Evolutionary conservation across 2,113 vertebrate species (phyloP).

Genomic region (Coptodon rendalli): DNA sequence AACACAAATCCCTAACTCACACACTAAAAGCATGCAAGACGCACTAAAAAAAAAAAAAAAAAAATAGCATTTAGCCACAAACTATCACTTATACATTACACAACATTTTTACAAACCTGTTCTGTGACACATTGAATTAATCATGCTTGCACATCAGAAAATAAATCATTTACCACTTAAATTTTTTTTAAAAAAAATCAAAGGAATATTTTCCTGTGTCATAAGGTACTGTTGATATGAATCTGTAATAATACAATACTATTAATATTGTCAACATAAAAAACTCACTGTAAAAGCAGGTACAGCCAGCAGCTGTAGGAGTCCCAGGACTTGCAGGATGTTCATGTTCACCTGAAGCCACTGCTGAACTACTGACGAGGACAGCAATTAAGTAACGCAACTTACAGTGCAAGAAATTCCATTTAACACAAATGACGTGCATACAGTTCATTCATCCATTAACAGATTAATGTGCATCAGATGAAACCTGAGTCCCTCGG

Average conservation of each 20-base stretch:
- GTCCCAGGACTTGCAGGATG: conserved; percentile 36
- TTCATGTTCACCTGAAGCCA: conserved; percentile 31
- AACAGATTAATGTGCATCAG: not conserved
- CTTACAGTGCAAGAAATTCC: not conserved
- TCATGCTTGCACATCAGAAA: not conserved
- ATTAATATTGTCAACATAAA: not conserved
- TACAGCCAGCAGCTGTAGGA: conserved; percentile 46
- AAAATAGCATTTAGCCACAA: conserved; percentile 33
- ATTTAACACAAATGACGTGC: not conserved
- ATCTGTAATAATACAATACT: not conserved
- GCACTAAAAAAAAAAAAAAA: not conserved
- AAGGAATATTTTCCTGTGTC: not conserved
- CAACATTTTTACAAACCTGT: not conserved
- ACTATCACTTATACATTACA: not conserved
- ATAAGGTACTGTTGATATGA: not conserved
- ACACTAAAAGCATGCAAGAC: not conserved
- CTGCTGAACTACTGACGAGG: not conserved
- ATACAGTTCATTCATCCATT: not conserved
- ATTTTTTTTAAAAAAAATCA: not conserved
- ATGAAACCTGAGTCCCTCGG: not conserved
- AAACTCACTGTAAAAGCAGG: conserved; percentile 54
- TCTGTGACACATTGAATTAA: not conserved
- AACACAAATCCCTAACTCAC: conserved; percentile 1
- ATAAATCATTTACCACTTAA: not conserved
- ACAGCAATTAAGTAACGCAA: not conserved